These are phyloP conservation scores for Aporophyla nigra DNA, from an alignment of 2,888 invertebrate genomes.

Conservation along the genomic window DNA sequence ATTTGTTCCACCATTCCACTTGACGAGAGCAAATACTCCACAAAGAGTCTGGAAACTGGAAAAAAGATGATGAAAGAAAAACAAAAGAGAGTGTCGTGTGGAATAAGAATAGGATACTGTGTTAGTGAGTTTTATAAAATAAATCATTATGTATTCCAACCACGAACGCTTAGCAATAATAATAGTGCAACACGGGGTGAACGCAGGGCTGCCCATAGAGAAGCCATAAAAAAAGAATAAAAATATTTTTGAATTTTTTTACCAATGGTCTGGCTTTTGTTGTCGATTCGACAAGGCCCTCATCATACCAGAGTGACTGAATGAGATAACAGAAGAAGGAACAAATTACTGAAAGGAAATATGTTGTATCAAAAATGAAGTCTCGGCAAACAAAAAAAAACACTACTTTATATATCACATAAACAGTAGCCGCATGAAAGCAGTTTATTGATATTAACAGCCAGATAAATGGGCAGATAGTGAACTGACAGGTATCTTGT, in stretches of 20 bases:
- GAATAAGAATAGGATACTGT: slow-evolving; percentile 70
- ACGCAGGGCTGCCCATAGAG: slow-evolving; percentile 62
- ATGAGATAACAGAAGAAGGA: background rate
- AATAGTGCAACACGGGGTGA: slow-evolving; percentile 75
- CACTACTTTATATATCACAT: background rate
- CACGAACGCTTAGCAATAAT: slow-evolving; percentile 78
- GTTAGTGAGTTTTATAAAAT: slow-evolving; percentile 76
- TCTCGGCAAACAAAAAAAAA: background rate
- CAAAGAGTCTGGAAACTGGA: slow-evolving; percentile 80
- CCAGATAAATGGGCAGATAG: no score
- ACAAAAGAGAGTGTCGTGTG: slow-evolving; percentile 75
- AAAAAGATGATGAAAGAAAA: slow-evolving; percentile 83
- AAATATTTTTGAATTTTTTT: slow-evolving; percentile 4
- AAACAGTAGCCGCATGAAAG: background rate
- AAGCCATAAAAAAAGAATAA: background rate
- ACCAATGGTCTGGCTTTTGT: background rate
- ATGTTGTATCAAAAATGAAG: background rate
- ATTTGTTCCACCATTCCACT: slow-evolving; percentile 86
- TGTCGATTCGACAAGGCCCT: background rate
- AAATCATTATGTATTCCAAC: slow-evolving; percentile 85
- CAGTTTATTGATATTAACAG: no score
- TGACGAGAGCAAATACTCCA: slow-evolving; percentile 88
- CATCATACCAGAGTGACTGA: background rate
- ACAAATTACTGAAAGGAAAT: background rate
- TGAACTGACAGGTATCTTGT: no score